Evolutionary conservation across 37 sponge, comb jelly and placozoan genomes (phyloP).

Genomic region (Chondrosia reniformis): DNA sequence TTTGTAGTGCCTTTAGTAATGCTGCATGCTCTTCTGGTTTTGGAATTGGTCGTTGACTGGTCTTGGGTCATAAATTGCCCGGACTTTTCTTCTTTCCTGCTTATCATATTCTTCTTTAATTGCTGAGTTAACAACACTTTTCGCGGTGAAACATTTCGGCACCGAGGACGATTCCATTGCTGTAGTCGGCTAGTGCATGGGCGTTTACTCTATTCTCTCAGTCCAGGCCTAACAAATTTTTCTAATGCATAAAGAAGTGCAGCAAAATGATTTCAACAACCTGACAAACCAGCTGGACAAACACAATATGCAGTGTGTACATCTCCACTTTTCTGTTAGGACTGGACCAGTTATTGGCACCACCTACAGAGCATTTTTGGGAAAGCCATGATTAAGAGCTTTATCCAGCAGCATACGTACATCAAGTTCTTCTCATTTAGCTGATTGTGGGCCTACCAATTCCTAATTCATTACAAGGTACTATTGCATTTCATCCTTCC

Average conservation of each 20-base stretch:
- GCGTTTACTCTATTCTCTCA: slow-evolving; percentile 8
- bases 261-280: slow-evolving; percentile 30
- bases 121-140: neutral
- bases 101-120: slow-evolving; percentile 20
- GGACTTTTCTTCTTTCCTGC: neutral
- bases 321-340: slow-evolving; percentile 3
- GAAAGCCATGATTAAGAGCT: too few relatives aligned
- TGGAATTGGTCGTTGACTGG: slow-evolving; percentile 6
- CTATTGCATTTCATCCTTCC: too few relatives aligned
- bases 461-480: too few relatives aligned
- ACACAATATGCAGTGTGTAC: slow-evolving; percentile 29
- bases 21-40: slow-evolving; percentile 4
- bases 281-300: slow-evolving; percentile 39
- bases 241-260: slow-evolving; percentile 27
- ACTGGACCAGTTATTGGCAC: too few relatives aligned
- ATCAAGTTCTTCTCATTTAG: too few relatives aligned
- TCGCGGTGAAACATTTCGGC: slow-evolving; percentile 8
- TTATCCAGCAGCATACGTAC: too few relatives aligned
- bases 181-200: slow-evolving; percentile 31
- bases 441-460: too few relatives aligned
- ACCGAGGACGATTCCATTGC: slow-evolving; percentile 23
- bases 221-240: slow-evolving; percentile 26
- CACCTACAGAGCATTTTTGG: too few relatives aligned
- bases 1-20: neutral
- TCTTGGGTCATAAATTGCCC: slow-evolving; percentile 5